phyloP scores from a whole-genome alignment of 2,888 invertebrate genomes.

The Drosophila tripunctata region DNA sequence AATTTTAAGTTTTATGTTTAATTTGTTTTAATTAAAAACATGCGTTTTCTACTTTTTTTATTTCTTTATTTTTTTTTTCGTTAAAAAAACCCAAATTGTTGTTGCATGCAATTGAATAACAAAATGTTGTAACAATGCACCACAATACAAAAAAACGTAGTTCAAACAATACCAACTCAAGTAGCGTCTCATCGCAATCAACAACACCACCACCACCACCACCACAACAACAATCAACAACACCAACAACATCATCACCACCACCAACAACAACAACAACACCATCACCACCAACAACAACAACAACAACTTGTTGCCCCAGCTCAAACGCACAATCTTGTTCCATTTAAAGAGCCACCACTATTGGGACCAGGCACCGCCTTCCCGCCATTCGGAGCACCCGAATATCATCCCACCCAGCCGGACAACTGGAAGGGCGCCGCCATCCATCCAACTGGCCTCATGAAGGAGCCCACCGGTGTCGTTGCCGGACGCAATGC shows the following conservation, averaged over 20 bases:
- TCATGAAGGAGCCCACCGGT: conserved; percentile 86
- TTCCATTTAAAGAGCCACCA: conserved; percentile 85
- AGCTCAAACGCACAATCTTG: conserved; percentile 82
- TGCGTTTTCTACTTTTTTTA: conserved; percentile 36
- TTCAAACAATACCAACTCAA: conserved; percentile 58
- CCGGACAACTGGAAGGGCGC: conserved; percentile 84
- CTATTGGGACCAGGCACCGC: conserved; percentile 84
- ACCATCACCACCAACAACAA: conserved; percentile 62
- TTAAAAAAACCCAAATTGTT: conserved; percentile 50
- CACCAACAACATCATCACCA: conserved; percentile 53
- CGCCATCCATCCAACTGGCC: conserved; percentile 85
- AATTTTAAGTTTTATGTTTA: conserved; percentile 26
- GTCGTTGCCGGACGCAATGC: conserved; percentile 85
- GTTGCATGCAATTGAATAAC: conserved; percentile 69
- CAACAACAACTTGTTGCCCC: conserved; percentile 72
- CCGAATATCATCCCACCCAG: conserved; percentile 84
- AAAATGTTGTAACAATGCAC: conserved; percentile 37
- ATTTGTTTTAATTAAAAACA: conserved; percentile 30
- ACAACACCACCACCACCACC: conserved; percentile 42
- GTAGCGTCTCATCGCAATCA: conserved; percentile 48
- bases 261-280: conserved; percentile 46
- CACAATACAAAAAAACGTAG: conserved; percentile 43
- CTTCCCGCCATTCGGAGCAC: conserved; percentile 83
- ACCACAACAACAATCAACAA: conserved; percentile 37
- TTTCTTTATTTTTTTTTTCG: conserved; percentile 29